These are phyloP conservation scores for Kryptolebias marmoratus DNA, from an alignment of 2,113 vertebrate species.

Conservation along the genomic window DNA sequence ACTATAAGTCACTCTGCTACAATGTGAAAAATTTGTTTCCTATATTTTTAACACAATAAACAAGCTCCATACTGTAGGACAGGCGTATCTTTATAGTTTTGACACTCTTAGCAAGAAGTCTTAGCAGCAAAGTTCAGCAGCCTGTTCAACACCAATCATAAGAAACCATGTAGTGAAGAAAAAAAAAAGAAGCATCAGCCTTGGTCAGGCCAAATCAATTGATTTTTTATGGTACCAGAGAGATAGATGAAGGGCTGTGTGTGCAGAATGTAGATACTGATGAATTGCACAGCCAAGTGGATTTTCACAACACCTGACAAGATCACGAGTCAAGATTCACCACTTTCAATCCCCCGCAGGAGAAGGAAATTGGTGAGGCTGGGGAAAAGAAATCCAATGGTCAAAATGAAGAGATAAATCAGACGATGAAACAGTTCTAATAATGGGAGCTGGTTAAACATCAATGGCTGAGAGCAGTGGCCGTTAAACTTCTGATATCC, in stretches of 20 bases:
- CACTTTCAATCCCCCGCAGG: conserved; percentile 56
- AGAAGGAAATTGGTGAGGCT: conserved; percentile 56
- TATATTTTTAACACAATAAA: background rate
- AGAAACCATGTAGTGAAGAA: conserved; percentile 33
- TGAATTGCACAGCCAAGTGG: conserved; percentile 63
- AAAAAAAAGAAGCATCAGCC: background rate
- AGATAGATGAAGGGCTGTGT: conserved; percentile 67
- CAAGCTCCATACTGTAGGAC: background rate
- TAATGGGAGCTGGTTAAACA: conserved; percentile 71
- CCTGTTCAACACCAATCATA: conserved; percentile 40
- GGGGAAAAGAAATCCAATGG: conserved; percentile 30
- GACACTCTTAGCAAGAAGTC: conserved; percentile 22
- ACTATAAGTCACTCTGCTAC: background rate
- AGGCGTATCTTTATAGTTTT: conserved; percentile 7
- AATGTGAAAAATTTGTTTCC: background rate
- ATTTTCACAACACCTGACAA: conserved; percentile 74
- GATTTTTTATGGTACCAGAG: conserved; percentile 68
- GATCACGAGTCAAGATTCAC: conserved; percentile 67
- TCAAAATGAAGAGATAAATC: conserved; percentile 78
- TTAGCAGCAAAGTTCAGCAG: conserved; percentile 13
- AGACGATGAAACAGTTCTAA: conserved; percentile 63
- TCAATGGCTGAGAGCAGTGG: conserved; percentile 52
- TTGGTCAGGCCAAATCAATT: conserved; percentile 61
- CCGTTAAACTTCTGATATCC: conserved; percentile 66
- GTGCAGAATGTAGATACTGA: conserved; percentile 64